Conservation (phyloP, 2,797 vertebrate genomes). For the Etheostoma perlongum region DNA sequence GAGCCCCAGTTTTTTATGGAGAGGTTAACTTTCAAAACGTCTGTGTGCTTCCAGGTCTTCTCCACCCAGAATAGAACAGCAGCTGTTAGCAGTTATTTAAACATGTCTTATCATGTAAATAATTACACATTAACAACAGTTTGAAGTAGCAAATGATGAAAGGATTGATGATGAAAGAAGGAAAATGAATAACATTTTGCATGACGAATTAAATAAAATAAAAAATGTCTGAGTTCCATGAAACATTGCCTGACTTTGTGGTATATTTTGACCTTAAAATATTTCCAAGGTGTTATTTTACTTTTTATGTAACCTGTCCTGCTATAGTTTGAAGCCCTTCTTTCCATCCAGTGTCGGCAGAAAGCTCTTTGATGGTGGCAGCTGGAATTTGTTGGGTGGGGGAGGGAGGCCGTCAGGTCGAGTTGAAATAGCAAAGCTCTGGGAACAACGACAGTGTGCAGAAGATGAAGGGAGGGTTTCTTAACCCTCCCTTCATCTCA, state of each 20-base stretch:
- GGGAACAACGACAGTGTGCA: constrained; percentile 62
- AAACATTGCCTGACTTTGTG: not conserved
- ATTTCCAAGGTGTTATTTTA: not conserved
- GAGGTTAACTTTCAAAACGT: constrained; percentile 5
- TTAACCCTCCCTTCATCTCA: too few relatives aligned
- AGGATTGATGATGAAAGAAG: not conserved
- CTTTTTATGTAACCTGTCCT: constrained; percentile 27
- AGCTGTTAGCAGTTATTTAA: not conserved
- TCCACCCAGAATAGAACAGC: constrained; percentile 5
- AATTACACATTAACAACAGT: not conserved
- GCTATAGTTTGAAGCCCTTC: constrained; percentile 23
- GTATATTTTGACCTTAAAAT: not conserved
- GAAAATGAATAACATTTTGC: not conserved
- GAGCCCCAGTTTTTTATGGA: constrained; percentile 13
- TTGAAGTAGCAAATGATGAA: not conserved
- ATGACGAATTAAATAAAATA: not conserved
- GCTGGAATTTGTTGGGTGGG: constrained; percentile 75
- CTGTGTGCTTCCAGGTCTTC: not conserved
- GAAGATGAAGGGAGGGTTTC: constrained; percentile 60
- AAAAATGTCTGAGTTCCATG: not conserved
- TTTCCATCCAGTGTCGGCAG: constrained; percentile 51
- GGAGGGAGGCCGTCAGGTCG: constrained; percentile 38
- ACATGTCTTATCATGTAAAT: not conserved
- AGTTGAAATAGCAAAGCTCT: constrained; percentile 73
- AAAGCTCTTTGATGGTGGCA: constrained; percentile 72